Evolutionary conservation across 1,140 invertebrate species (phyloP), one percentile per base, ranked within the genome.

Genomic region (Listronotus oregonensis): DNA sequence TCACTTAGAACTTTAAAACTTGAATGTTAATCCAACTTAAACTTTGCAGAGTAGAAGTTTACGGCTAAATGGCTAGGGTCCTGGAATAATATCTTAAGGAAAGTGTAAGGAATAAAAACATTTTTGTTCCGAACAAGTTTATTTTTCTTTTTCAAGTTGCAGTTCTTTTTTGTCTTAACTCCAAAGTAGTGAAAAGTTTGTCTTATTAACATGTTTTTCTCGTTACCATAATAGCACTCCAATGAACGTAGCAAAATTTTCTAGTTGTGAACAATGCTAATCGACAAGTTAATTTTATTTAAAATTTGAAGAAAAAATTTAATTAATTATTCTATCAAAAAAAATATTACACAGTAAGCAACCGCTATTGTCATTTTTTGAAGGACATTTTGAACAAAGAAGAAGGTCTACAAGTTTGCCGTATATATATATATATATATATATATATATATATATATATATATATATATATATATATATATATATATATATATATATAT

Each of bases 21-120:
- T 51, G 40, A 52, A 64, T 64, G 62, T 52, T 64, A 64, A 64
- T 64, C 62, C 52, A 64, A 52, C 50, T 64, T 56, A 64, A 64
- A 65, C 63, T 65, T 65, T 58, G 34, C 15, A 58, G 6, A 58
- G 55, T 58, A 37, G 55, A 52, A 65, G 54, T 58, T 51, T 52
- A 52, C 32, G 55, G 46, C 63, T 49, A 65, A 57, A 51, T 65
- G 44, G 52, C 62, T 17, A 42, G 62, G 62, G 47, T 37, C 60
- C 32, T 37, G 27, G 12, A 43, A 51, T 64, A 64, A 64, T 64
- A 43, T 54, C 54, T 57, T 54, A 43, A 49, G 62, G 52, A 64
- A 56, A 64, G 52, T 52, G 54, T 42, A 55, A 40, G 27, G 52
- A 64, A 64, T 64, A 64, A 64, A 64, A 64, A 64, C 62, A 52